A percentile compares a stretch with the other conserved stretches of the same genome.
These are phyloP conservation scores for Beris morrisii DNA, from an alignment of 2,888 invertebrate genomes.

Conservation along the genomic window DNA sequence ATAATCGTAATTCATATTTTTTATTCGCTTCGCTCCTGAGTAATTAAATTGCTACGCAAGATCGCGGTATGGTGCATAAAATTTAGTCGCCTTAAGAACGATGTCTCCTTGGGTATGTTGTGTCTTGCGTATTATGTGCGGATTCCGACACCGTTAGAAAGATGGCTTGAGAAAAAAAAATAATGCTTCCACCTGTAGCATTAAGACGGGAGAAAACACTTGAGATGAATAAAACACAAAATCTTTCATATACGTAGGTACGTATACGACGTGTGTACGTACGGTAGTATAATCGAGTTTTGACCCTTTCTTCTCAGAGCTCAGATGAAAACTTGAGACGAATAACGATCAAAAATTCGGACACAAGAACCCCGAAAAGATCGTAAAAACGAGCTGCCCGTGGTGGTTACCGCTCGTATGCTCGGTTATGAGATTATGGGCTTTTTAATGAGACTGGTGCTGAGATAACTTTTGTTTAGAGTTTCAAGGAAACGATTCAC, in stretches of 20 bases:
- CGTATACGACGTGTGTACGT: no score
- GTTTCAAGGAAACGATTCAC: constrained; percentile 23
- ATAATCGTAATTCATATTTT: constrained; percentile 58
- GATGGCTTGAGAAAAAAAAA: constrained; percentile 22
- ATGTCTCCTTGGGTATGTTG: not conserved
- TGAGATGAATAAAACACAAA: no score
- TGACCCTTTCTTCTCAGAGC: no score
- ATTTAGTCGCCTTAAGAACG: constrained; percentile 7
- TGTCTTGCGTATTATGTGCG: not conserved
- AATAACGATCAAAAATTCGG: no score
- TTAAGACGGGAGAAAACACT: no score
- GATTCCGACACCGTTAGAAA: constrained; percentile 8
- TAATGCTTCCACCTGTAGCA: constrained; percentile 22
- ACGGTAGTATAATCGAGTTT: no score
- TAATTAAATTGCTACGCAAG: constrained; percentile 14
- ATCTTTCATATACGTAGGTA: no score
- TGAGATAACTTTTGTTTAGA: constrained; percentile 21
- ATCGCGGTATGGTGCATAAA: constrained; percentile 23
- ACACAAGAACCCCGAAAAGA: not conserved
- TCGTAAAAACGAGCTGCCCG: constrained; percentile 8
- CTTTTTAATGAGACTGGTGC: constrained; percentile 10
- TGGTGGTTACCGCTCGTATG: constrained; percentile 2
- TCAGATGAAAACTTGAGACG: no score
- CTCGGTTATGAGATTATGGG: constrained; percentile 7
- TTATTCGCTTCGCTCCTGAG: constrained; percentile 35